Evolutionary conservation across 2,113 vertebrate genomes (phyloP), one percentile per base, ranked within the genome.

Genomic region (Hippocampus guttulatus): DNA sequence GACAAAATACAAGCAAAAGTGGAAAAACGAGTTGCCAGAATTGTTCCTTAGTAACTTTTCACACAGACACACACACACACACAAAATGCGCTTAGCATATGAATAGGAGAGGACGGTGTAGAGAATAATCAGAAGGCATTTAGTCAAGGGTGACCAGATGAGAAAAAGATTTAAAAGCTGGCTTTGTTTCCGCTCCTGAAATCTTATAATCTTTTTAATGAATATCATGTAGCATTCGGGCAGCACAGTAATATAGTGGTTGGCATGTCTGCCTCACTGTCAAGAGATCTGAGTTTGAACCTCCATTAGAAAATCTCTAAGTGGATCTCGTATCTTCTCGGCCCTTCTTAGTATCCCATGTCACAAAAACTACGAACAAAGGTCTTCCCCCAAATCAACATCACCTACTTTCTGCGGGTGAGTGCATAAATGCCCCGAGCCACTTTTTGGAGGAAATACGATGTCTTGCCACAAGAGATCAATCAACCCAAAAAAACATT

Each of bases 11-110:
- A 47, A 45, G 10, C 10, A 64, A 67, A 85, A 83, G 70, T 71
- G 61, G 75, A 85, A 78, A 75, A 84, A 82, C 88, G 88, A 87
- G 70, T 77, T 58, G 33, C 33, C 33, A 38, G 33, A 38, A 6
- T 38, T 38, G 33, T 38, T 38, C 33, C 77, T 78, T 68, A 38
- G 75, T 78, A 62, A 20, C 51, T 6, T 78, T 78, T 78, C 67
- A 38, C 33, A 6, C 33, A 38, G 5, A 38, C 33, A 38, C 33
- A 38, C 33, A 38, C 33, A 38, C 33, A 38, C 33, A 38, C 61
- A 74, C 73, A 75, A 33, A 78, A 75, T 8, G 18, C n/a, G 65
- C 71, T 54, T 51, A 62, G 0, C 49, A 78, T 68, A 3, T n/a
- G 47, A 77, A 78, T 41, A 38, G 67, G 21, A 66, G 65, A 45